Evolutionary conservation across 2,888 invertebrate species (phyloP).

Genomic region (Zaprionus obscuricornis): DNA sequence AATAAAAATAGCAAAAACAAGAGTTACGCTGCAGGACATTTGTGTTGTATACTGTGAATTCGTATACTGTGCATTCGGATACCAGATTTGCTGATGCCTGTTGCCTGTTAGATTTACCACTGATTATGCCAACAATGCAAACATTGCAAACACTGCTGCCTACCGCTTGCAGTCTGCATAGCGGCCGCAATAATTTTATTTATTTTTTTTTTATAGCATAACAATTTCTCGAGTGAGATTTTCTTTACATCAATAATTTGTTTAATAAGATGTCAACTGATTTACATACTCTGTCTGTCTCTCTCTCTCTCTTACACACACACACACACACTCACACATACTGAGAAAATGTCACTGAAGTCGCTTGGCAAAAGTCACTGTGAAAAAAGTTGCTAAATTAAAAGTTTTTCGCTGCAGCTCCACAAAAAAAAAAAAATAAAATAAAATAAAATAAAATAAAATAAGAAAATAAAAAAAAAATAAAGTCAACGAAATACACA

Average conservation of each 20-base stretch:
- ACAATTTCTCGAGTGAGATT: no score
- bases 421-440: constrained; percentile 39
- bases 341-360: background rate
- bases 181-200: no score
- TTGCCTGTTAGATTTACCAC: no score
- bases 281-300: background rate
- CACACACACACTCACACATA: background rate
- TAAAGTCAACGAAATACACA: background rate
- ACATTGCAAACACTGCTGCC: no score
- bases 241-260: constrained; percentile 43
- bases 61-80: no score
- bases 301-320: background rate
- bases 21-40: constrained; percentile 5
- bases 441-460: background rate
- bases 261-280: constrained; percentile 48
- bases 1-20: background rate
- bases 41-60: no score
- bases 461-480: background rate
- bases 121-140: no score
- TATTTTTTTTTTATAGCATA: no score
- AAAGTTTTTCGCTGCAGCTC: constrained; percentile 53
- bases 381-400: constrained; percentile 66
- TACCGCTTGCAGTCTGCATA: no score
- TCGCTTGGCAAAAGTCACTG: constrained; percentile 25
- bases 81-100: no score